phyloP scores from a whole-genome alignment of 2,113 vertebrate species.

The Cynoglossus semilaevis region DNA sequence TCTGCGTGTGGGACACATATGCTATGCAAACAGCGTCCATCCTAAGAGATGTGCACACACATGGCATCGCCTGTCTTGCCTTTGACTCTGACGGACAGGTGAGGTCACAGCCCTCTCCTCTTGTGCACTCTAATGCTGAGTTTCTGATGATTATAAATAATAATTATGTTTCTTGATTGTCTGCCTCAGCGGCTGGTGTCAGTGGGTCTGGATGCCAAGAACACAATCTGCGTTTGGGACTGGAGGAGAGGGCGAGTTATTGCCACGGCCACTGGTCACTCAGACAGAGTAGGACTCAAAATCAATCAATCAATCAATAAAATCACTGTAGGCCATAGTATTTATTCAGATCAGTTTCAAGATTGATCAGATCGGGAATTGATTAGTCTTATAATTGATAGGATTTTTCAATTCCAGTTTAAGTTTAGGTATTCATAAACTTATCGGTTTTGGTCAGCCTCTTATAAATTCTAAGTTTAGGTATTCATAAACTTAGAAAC shows the following conservation, averaged over 20 bases:
- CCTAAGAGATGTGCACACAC: constrained; percentile 91
- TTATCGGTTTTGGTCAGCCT: too few relatives aligned
- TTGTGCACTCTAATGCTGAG: not conserved
- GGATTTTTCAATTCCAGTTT: too few relatives aligned
- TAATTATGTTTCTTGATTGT: not conserved
- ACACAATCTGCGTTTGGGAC: constrained; percentile 94
- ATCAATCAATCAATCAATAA: not conserved
- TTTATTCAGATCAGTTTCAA: not conserved
- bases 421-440: too few relatives aligned
- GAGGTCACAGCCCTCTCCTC: constrained; percentile 13
- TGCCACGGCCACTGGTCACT: constrained; percentile 92
- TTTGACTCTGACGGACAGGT: constrained; percentile 96
- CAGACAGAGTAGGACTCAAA: constrained; percentile 67
- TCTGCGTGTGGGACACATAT: constrained; percentile 96
- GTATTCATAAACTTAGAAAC: too few relatives aligned
- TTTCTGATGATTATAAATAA: not conserved
- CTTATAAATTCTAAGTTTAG: too few relatives aligned
- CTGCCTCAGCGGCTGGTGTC: constrained; percentile 85
- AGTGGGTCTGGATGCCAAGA: constrained; percentile 94
- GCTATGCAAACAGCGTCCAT: constrained; percentile 88
- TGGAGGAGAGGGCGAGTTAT: constrained; percentile 92
- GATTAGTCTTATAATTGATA: too few relatives aligned
- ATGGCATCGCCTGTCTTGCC: constrained; percentile 91
- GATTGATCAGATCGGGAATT: too few relatives aligned
- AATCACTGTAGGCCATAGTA: too few relatives aligned